Evolutionary conservation across 2,888 invertebrate species (phyloP).

Genomic region (Argyresthia goedartella): DNA sequence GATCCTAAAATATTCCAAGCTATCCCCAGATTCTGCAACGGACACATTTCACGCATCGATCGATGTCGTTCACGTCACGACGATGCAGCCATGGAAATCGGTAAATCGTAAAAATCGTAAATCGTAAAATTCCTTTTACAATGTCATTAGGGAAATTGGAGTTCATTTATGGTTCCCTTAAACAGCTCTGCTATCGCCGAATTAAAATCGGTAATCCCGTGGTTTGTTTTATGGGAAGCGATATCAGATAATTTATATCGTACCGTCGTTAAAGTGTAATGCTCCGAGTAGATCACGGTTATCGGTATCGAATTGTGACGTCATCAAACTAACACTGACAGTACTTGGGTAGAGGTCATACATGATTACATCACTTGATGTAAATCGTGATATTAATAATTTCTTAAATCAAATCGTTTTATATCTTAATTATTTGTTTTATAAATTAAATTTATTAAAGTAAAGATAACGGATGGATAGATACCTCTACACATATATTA

Average conservation of each 20-base stretch:
- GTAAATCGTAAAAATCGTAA: slow-evolving; percentile 24
- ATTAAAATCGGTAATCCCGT: slow-evolving; percentile 62
- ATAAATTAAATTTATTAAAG: no score
- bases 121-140: slow-evolving; percentile 65
- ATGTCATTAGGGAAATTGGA: slow-evolving; percentile 67
- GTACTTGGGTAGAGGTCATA: no score
- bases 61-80: neutral
- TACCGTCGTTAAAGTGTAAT: slow-evolving; percentile 39
- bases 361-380: no score
- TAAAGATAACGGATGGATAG: no score
- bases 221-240: slow-evolving; percentile 60
- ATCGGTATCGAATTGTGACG: no score
- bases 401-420: no score
- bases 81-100: slow-evolving; percentile 35
- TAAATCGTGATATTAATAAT: no score
- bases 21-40: neutral
- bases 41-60: slow-evolving; percentile 1
- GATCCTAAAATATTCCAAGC: slow-evolving; percentile 19
- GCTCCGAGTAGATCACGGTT: slow-evolving; percentile 11
- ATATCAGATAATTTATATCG: slow-evolving; percentile 52
- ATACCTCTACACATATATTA: no score
- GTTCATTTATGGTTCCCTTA: slow-evolving; percentile 59
- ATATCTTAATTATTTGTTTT: no score
- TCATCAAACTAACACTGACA: no score
- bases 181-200: slow-evolving; percentile 56